Percentiles rank a stretch among this genome's conserved stretches.
These are phyloP conservation scores for Hystrix brachyura DNA, from an alignment of 2,113 vertebrate genomes.

Conservation along the genomic window DNA sequence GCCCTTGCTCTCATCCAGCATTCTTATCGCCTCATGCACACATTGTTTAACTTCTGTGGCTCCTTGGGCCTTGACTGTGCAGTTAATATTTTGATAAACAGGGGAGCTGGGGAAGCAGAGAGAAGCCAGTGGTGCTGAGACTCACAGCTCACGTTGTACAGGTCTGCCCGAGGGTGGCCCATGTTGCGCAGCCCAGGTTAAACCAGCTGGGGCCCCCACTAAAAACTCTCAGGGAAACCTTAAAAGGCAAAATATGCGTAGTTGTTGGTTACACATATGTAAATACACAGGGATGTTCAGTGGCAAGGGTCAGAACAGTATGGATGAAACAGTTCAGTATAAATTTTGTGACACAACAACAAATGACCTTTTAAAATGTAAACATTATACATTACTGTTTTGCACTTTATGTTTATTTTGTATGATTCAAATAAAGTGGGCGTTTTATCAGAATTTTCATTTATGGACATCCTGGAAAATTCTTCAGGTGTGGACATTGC, in stretches of 20 bases:
- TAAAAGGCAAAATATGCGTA: background rate
- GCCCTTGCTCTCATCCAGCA: constrained; percentile 26
- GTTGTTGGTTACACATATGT: background rate
- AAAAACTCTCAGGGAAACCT: background rate
- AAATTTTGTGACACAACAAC: background rate
- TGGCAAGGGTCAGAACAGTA: background rate
- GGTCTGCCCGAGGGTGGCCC: background rate
- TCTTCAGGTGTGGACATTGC: background rate
- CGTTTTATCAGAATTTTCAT: constrained; percentile 40
- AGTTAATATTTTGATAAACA: constrained; percentile 35
- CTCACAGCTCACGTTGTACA: background rate
- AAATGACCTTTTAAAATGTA: background rate
- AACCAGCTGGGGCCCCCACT: background rate
- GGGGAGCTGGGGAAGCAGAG: background rate
- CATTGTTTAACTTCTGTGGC: constrained; percentile 58
- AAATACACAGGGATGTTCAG: background rate
- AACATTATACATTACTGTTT: background rate
- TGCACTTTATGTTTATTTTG: constrained; percentile 11
- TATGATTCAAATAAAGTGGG: background rate
- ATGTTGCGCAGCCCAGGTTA: background rate
- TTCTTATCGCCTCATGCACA: constrained; percentile 69
- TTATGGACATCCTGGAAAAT: background rate
- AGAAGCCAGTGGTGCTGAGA: background rate
- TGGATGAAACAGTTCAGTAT: background rate
- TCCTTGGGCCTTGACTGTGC: constrained; percentile 42